Evolutionary conservation across 37 sponge, comb jelly and placozoan species (phyloP).

Genomic region (Amphimedon queenslandica): DNA sequence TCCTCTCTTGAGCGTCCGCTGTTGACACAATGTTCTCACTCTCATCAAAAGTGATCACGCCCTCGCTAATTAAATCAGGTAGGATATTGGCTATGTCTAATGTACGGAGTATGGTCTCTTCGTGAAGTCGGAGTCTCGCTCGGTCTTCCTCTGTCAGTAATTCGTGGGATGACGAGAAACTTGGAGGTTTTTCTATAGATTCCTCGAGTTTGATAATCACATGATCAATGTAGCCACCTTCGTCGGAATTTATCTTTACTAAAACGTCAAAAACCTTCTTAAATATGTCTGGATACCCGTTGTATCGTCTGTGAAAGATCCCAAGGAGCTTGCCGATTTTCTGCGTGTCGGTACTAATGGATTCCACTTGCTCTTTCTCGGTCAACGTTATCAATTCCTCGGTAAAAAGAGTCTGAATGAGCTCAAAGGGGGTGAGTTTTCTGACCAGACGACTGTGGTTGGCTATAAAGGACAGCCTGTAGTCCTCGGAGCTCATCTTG

Average conservation of each 20-base stretch:
- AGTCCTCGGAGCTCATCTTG: no score
- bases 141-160: constrained; percentile 16
- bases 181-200: background rate
- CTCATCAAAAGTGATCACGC: constrained; percentile 27
- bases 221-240: constrained; percentile 11
- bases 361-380: constrained; percentile 22
- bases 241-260: background rate
- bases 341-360: background rate
- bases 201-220: constrained; percentile 5
- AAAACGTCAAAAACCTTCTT: constrained; percentile 16
- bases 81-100: constrained; percentile 29
- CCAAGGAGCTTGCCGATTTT: constrained; percentile 33
- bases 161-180: constrained; percentile 1
- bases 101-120: constrained; percentile 6
- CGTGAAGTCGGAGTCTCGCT: background rate
- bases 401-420: constrained; percentile 11
- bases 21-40: constrained; percentile 6
- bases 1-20: background rate
- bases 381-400: constrained; percentile 6
- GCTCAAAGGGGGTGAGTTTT: constrained; percentile 3
- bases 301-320: constrained; percentile 27
- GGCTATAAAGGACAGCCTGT: constrained; percentile 11
- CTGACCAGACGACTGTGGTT: constrained; percentile 22
- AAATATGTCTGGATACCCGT: background rate
- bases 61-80: constrained; percentile 36